Percentiles rank a stretch among this genome's conserved stretches.
phyloP scores from a whole-genome alignment of 92 coral and sea anemone genomes.

The Micromussa lordhowensis region DNA sequence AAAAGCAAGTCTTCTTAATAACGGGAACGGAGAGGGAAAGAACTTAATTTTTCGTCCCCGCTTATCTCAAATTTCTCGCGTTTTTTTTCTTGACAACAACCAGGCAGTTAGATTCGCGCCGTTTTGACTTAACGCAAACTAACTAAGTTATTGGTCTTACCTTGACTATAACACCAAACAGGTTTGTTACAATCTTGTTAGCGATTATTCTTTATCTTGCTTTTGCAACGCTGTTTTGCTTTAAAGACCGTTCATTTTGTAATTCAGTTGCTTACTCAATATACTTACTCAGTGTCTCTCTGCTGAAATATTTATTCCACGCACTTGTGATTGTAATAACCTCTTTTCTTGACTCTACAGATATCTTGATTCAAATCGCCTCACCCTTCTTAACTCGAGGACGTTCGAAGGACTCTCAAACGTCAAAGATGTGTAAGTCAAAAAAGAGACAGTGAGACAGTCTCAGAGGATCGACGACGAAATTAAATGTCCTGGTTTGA shows the following conservation, averaged over 20 bases:
- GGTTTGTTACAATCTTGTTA: neutral
- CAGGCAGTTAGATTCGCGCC: neutral
- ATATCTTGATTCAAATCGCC: conserved; percentile 69
- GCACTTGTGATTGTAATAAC: neutral
- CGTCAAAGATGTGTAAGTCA: conserved; percentile 69
- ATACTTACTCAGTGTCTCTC: neutral
- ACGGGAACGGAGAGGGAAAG: too few relatives aligned
- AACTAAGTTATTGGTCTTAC: neutral
- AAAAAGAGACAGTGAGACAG: neutral
- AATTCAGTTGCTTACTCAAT: neutral
- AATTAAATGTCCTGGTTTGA: neutral
- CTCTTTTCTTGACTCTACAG: conserved; percentile 18
- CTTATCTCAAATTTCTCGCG: too few relatives aligned
- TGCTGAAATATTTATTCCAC: neutral
- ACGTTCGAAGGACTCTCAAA: conserved; percentile 61
- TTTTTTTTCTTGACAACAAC: neutral
- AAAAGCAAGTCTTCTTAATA: neutral
- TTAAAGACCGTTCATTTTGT: neutral
- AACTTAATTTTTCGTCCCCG: too few relatives aligned
- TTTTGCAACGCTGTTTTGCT: neutral
- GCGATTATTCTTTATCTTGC: neutral
- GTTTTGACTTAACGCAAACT: neutral
- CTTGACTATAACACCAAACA: neutral
- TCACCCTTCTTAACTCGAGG: conserved; percentile 52
- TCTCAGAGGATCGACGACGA: neutral